Percentiles rank a stretch among this genome's conserved stretches.
These are phyloP conservation scores for Tubulanus polymorphus DNA, from an alignment of 2,888 invertebrate species.

Conservation along the genomic window DNA sequence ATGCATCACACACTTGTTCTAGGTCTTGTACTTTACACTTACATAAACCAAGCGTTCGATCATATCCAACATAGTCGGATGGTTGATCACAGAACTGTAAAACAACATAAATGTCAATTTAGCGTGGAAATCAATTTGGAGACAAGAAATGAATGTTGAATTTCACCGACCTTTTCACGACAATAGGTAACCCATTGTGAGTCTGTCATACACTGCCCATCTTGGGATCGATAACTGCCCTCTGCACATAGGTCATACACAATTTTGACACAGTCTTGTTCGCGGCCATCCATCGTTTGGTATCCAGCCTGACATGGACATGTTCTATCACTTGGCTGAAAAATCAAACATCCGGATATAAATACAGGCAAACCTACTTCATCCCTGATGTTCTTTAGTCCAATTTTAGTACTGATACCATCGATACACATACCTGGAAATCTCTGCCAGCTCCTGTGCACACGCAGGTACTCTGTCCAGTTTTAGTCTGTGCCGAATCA, in stretches of 20 bases:
- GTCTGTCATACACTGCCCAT: conserved; percentile 33
- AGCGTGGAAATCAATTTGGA: not conserved
- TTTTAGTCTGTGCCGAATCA: conserved; percentile 31
- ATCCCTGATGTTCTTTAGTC: no score
- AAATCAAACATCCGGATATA: not conserved
- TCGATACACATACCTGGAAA: conserved; percentile 37
- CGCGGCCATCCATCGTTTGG: conserved; percentile 21
- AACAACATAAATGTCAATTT: not conserved
- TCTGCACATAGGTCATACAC: conserved; percentile 36
- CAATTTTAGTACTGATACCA: not conserved
- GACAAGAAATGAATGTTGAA: not conserved
- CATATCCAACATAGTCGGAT: conserved; percentile 28
- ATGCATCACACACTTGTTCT: conserved; percentile 37
- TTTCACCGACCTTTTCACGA: conserved; percentile 24
- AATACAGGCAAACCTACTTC: not conserved
- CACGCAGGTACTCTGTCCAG: conserved; percentile 33
- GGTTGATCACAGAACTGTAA: conserved; percentile 30
- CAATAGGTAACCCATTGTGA: conserved; percentile 35
- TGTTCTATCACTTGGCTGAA: conserved; percentile 38
- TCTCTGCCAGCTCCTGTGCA: conserved; percentile 44
- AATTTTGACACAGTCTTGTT: conserved; percentile 37
- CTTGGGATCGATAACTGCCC: conserved; percentile 30
- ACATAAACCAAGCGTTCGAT: conserved; percentile 34
- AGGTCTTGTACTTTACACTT: conserved; percentile 41
- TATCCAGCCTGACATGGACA: conserved; percentile 46